Conservation (phyloP, 2,113 vertebrate genomes). For the Scartelaos histophorus region DNA sequence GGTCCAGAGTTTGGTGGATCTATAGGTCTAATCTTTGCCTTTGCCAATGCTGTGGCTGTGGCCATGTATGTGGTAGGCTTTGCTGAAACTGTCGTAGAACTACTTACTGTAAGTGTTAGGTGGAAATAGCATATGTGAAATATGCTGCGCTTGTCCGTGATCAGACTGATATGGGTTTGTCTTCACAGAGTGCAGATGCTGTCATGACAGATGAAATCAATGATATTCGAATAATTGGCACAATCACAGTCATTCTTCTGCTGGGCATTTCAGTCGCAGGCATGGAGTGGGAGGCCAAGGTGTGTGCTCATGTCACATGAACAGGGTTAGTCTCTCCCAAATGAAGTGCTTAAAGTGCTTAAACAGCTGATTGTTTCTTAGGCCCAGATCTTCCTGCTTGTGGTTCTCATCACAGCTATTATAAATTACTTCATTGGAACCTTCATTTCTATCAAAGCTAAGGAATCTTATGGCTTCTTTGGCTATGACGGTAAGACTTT, state of each 20-base stretch:
- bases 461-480: conserved; percentile 87
- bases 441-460: conserved; percentile 87
- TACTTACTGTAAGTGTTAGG: conserved; percentile 84
- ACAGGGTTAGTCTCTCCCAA: neutral
- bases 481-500: conserved; percentile 85
- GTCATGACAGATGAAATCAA: conserved; percentile 89
- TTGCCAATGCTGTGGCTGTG: conserved; percentile 97
- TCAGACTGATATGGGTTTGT: neutral
- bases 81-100: conserved; percentile 91
- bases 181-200: conserved; percentile 76
- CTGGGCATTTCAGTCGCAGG: conserved; percentile 96
- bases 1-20: conserved; percentile 98
- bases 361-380: conserved; percentile 37
- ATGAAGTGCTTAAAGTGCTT: neutral
- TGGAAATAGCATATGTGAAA: neutral
- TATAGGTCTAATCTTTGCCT: conserved; percentile 96
- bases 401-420: conserved; percentile 91
- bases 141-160: neutral
- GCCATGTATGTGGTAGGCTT: conserved; percentile 99
- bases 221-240: conserved; percentile 93
- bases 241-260: conserved; percentile 90
- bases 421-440: conserved; percentile 91
- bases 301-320: conserved; percentile 46
- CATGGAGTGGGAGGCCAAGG: conserved; percentile 99
- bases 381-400: conserved; percentile 94